A percentile compares a stretch with the other conserved stretches of the same genome.
Evolutionary conservation across 2,797 vertebrate genomes (phyloP).

Genomic region (Peromyscus melanophrys): DNA sequence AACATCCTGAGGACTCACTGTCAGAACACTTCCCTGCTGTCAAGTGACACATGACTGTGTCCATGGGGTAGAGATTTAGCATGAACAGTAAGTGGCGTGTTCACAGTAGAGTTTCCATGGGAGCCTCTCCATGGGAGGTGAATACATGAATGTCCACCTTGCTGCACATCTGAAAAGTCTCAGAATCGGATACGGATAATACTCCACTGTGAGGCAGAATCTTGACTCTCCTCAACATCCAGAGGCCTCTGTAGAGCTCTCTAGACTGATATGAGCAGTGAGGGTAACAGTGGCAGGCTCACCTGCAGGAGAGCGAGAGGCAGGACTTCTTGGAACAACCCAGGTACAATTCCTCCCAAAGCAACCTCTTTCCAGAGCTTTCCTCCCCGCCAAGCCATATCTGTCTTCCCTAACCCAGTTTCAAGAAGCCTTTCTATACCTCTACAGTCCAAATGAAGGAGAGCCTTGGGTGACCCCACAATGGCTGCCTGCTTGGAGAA

Average conservation of each 20-base stretch:
- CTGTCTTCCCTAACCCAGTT: not conserved
- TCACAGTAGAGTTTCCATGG: not conserved
- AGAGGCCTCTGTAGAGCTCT: not conserved
- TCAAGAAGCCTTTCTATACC: not conserved
- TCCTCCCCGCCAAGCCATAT: too few relatives aligned
- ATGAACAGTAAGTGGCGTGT: not conserved
- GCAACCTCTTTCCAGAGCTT: not conserved
- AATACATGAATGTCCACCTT: not conserved
- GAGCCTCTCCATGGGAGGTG: not conserved
- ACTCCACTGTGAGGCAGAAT: not conserved
- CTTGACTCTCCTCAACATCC: not conserved
- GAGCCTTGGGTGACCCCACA: too few relatives aligned
- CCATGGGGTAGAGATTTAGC: too few relatives aligned
- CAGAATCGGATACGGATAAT: not conserved
- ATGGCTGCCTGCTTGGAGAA: not conserved
- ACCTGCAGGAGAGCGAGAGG: not conserved
- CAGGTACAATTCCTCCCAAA: not conserved
- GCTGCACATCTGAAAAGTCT: not conserved
- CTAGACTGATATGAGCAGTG: not conserved
- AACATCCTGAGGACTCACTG: not conserved
- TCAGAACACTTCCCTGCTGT: not conserved
- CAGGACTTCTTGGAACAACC: not conserved
- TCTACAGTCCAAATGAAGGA: not conserved
- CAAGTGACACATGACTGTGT: not conserved
- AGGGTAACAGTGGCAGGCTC: not conserved